Evolutionary conservation across 1,140 invertebrate species (phyloP).

Genomic region (Cephus cinctus): DNA sequence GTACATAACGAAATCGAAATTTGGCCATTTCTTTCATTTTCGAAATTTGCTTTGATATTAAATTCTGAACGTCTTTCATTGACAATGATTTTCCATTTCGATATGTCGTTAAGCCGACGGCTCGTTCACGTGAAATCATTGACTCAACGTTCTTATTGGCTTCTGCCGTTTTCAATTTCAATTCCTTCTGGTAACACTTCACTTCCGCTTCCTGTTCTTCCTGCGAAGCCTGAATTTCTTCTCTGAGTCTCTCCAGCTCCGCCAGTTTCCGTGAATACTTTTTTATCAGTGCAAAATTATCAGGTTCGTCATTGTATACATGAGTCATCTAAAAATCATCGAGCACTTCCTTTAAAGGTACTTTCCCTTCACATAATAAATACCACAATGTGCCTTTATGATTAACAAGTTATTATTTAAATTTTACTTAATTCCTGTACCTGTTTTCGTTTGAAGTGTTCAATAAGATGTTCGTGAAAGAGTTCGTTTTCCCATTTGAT

Average conservation of each 20-base stretch:
- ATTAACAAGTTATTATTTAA: neutral
- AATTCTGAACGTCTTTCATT: constrained; percentile 7
- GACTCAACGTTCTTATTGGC: neutral
- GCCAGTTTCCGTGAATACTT: constrained; percentile 14
- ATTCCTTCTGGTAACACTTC: neutral
- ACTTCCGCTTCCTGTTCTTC: constrained; percentile 13
- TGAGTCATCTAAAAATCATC: constrained; percentile 17
- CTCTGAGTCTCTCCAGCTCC: constrained; percentile 13
- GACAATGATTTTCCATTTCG: constrained; percentile 10
- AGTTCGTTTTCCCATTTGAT: constrained; percentile 16
- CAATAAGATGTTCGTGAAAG: constrained; percentile 18
- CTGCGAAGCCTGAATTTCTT: constrained; percentile 3
- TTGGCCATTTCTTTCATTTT: constrained; percentile 16
- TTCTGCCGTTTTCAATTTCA: constrained; percentile 8
- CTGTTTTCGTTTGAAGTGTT: constrained; percentile 24
- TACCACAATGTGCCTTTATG: neutral
- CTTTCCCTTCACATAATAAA: neutral
- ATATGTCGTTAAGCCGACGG: constrained; percentile 4
- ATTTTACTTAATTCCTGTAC: constrained; percentile 1
- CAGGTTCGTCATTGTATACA: constrained; percentile 13
- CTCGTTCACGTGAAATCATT: constrained; percentile 6
- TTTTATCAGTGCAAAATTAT: constrained; percentile 7
- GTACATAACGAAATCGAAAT: constrained; percentile 16
- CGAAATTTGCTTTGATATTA: constrained; percentile 9
- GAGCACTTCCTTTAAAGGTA: too few relatives aligned